These are phyloP conservation scores for Muscina levida DNA, from an alignment of 2,888 invertebrate species.

Conservation along the genomic window DNA sequence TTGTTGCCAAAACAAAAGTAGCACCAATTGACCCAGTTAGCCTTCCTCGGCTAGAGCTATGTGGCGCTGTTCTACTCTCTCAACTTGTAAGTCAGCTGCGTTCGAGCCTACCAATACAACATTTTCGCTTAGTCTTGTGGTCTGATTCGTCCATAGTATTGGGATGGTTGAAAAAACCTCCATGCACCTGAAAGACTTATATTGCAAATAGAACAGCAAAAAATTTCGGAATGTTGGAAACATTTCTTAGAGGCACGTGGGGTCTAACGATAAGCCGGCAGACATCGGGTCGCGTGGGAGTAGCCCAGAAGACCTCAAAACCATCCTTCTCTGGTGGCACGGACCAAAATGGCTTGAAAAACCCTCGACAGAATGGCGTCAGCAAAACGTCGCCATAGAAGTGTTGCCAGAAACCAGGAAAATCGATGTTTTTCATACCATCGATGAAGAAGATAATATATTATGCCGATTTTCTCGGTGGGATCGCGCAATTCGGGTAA, in stretches of 20 bases:
- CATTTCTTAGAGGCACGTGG: slow-evolving; percentile 52
- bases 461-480: background rate
- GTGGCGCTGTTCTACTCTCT: background rate
- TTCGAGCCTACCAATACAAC: background rate
- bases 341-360: slow-evolving; percentile 46
- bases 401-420: background rate
- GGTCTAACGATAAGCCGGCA: slow-evolving; percentile 50
- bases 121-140: background rate
- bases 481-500: too few relatives aligned
- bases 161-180: background rate
- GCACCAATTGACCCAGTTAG: too few relatives aligned
- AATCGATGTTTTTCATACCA: background rate
- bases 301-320: slow-evolving; percentile 27
- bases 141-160: background rate
- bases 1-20: too few relatives aligned
- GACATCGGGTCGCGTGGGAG: slow-evolving; percentile 54
- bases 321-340: slow-evolving; percentile 50
- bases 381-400: too few relatives aligned
- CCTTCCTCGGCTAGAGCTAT: background rate
- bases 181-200: background rate
- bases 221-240: background rate
- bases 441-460: background rate
- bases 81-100: background rate
- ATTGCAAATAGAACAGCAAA: background rate
- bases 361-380: background rate